A percentile compares a stretch with the other conserved stretches of the same genome.
These are phyloP conservation scores for Myotis myotis DNA, from an alignment of 2,797 vertebrate genomes.

Conservation along the genomic window DNA sequence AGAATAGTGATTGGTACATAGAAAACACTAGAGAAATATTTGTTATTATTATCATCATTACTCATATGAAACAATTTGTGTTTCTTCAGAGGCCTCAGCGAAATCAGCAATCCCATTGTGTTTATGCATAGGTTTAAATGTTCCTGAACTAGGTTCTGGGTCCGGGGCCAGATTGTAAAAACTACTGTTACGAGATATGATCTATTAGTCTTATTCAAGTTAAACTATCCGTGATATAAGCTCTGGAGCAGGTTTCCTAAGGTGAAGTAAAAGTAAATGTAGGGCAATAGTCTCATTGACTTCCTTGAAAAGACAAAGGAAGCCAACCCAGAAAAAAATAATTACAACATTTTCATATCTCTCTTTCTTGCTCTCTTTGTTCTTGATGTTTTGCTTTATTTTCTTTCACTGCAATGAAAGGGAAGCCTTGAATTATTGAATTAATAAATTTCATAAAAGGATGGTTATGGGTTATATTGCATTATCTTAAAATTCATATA, in stretches of 20 bases:
- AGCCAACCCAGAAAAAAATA: not conserved
- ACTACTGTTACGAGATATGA: not conserved
- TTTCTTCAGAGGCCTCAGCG: not conserved
- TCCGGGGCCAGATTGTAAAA: conserved; percentile 37
- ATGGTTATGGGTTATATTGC: not conserved
- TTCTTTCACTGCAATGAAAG: not conserved
- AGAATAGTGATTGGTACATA: not conserved
- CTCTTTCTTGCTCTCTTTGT: not conserved
- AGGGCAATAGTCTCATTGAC: not conserved
- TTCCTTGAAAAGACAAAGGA: not conserved
- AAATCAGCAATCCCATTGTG: not conserved
- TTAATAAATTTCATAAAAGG: not conserved
- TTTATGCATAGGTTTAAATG: not conserved
- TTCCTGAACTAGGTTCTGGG: not conserved
- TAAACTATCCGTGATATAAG: not conserved
- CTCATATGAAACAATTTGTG: not conserved
- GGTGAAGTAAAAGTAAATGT: not conserved
- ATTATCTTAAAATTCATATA: not conserved
- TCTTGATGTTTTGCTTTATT: not conserved
- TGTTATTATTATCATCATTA: not conserved
- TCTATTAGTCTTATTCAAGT: conserved; percentile 10
- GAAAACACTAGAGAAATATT: conserved; percentile 1
- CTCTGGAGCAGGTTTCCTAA: not conserved
- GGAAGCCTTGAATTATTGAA: not conserved
- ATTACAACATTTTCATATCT: not conserved